Evolutionary conservation across 53 echinoderm and acorn worm genomes (phyloP).

Genomic region (Astropecten irregularis): DNA sequence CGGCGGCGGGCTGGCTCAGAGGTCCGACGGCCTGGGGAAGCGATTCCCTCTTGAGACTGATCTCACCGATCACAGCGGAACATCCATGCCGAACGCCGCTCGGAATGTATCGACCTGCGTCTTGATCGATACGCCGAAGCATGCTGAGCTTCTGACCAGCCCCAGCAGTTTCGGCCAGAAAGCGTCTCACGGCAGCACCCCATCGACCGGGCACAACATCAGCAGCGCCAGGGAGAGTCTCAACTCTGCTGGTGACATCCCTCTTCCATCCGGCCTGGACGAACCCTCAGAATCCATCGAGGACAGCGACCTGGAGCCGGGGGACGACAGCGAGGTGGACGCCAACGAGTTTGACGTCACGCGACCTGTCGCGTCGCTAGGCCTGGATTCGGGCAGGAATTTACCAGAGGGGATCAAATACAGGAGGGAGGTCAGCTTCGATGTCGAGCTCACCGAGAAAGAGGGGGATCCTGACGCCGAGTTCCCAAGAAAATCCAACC

Average conservation of each 20-base stretch:
- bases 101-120: slow-evolving; percentile 80
- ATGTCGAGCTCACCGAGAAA: slow-evolving; percentile 66
- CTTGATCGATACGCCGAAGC: slow-evolving; percentile 77
- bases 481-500: slow-evolving; percentile 59
- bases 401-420: slow-evolving; percentile 28
- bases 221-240: slow-evolving; percentile 88
- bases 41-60: slow-evolving; percentile 46
- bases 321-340: slow-evolving; percentile 85
- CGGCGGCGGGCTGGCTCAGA: background rate
- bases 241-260: slow-evolving; percentile 88
- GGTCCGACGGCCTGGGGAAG: background rate
- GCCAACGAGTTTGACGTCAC: slow-evolving; percentile 80
- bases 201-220: slow-evolving; percentile 70
- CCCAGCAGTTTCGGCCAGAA: slow-evolving; percentile 59
- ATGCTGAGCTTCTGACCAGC: slow-evolving; percentile 57
- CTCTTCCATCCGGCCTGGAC: slow-evolving; percentile 38
- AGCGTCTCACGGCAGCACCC: slow-evolving; percentile 65
- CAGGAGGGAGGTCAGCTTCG: slow-evolving; percentile 89
- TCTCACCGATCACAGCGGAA: slow-evolving; percentile 67
- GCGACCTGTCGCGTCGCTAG: background rate
- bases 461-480: slow-evolving; percentile 16
- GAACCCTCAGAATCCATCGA: slow-evolving; percentile 43
- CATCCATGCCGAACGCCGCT: slow-evolving; percentile 59
- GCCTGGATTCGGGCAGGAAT: background rate
- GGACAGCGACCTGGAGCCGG: slow-evolving; percentile 88